phyloP scores from a whole-genome alignment of 1,140 invertebrate genomes.

The Heliconius hewitsoni region DNA sequence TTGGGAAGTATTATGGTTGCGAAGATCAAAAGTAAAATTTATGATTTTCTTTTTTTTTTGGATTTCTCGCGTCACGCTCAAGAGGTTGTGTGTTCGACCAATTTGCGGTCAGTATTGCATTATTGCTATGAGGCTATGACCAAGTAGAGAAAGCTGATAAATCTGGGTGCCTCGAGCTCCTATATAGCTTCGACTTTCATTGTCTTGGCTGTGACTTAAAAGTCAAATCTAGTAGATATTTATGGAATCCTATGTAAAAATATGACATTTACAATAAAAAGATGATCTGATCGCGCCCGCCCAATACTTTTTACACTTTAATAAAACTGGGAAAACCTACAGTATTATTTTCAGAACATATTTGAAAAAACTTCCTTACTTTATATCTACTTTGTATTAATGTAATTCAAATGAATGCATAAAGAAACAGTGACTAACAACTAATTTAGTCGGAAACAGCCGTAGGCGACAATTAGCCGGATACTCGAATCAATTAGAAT shows the following conservation, averaged over 20 bases:
- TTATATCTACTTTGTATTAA: not conserved
- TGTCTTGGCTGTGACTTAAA: not conserved
- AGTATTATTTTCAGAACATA: too few species aligned
- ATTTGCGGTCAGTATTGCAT: conserved; percentile 46
- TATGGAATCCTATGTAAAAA: too few species aligned
- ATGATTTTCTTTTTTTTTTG: conserved; percentile 51
- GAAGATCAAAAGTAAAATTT: conserved; percentile 66
- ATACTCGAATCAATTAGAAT: conserved; percentile 50
- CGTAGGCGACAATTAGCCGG: conserved; percentile 55
- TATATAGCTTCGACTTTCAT: not conserved
- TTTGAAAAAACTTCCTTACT: not conserved
- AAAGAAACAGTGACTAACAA: conserved; percentile 39
- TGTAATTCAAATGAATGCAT: conserved; percentile 35
- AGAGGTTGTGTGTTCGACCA: conserved; percentile 37
- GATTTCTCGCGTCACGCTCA: conserved; percentile 45
- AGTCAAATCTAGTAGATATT: not conserved
- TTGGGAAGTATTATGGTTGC: conserved; percentile 63
- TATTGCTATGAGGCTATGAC: conserved; percentile 36
- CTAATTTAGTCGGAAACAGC: conserved; percentile 17
- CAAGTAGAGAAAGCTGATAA: conserved; percentile 38
- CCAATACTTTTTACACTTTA: not conserved
- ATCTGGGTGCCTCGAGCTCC: conserved; percentile 11
- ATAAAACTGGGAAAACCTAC: too few species aligned
- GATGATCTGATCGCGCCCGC: not conserved
- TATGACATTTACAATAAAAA: not conserved